Conservation (phyloP, 2,113 vertebrate genomes). For the Kobus ellipsiprymnus region DNA sequence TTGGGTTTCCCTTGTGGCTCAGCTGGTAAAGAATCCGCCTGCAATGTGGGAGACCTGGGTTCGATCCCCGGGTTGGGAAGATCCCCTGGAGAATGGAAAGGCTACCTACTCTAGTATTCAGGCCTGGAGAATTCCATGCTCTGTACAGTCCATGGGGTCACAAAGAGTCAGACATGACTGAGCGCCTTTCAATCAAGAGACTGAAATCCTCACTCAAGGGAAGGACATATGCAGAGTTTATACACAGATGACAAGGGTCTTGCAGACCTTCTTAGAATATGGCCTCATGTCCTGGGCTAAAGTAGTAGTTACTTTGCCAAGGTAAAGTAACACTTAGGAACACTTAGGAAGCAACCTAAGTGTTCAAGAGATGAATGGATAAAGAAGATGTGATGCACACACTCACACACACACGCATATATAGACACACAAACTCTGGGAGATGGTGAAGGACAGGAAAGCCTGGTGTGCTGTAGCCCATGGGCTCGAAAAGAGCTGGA, state of each 20-base stretch:
- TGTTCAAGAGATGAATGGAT: neutral
- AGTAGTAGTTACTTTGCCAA: neutral
- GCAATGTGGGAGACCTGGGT: neutral
- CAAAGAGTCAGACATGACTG: neutral
- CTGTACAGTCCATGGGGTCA: neutral
- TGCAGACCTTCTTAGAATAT: neutral
- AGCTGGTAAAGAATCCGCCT: neutral
- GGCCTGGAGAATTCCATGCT: neutral
- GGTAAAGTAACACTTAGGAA: neutral
- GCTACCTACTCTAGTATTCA: neutral
- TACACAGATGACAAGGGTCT: neutral
- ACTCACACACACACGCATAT: neutral
- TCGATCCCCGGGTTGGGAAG: accelerated
- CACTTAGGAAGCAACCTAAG: neutral
- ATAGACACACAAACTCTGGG: neutral
- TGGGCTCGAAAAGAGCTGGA: neutral
- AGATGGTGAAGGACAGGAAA: neutral
- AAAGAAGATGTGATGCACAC: neutral
- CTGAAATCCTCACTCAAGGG: neutral
- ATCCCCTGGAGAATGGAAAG: neutral
- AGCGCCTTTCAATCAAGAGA: neutral
- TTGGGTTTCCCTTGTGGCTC: neutral
- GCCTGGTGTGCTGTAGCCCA: neutral
- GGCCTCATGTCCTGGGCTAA: neutral
- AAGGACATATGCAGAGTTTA: neutral